Conservation (phyloP, 2,797 vertebrate genomes). For the Halcyon badia region DNA sequence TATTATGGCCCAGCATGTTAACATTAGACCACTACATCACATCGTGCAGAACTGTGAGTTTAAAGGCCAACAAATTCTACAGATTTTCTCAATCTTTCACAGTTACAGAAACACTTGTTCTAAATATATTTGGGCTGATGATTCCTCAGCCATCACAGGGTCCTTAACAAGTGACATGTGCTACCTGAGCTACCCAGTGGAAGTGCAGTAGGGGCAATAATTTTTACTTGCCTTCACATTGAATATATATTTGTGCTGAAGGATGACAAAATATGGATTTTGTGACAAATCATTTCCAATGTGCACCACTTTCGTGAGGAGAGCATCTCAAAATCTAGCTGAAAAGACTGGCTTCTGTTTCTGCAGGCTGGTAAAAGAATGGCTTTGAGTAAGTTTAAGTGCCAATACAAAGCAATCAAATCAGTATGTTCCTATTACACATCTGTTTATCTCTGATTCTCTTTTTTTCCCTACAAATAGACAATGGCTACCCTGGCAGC, state of each 20-base stretch:
- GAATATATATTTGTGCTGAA: background rate
- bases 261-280: background rate
- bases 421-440: background rate
- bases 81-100: background rate
- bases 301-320: background rate
- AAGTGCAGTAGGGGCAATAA: background rate
- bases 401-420: background rate
- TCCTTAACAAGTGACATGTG: background rate
- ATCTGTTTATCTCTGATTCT: background rate
- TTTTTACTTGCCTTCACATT: background rate
- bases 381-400: background rate
- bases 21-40: background rate
- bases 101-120: slow-evolving; percentile 8
- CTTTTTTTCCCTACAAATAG: background rate
- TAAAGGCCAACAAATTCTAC: background rate
- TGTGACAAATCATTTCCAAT: background rate
- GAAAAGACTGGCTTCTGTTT: background rate
- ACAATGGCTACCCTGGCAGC: background rate
- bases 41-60: background rate
- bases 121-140: background rate
- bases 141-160: background rate
- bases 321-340: background rate
- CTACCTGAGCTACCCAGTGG: background rate
- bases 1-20: slow-evolving; percentile 4
- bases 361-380: background rate